These are phyloP conservation scores for Parapristionchus giblindavisi DNA, from an alignment of 2,888 invertebrate genomes.

Conservation along the genomic window DNA sequence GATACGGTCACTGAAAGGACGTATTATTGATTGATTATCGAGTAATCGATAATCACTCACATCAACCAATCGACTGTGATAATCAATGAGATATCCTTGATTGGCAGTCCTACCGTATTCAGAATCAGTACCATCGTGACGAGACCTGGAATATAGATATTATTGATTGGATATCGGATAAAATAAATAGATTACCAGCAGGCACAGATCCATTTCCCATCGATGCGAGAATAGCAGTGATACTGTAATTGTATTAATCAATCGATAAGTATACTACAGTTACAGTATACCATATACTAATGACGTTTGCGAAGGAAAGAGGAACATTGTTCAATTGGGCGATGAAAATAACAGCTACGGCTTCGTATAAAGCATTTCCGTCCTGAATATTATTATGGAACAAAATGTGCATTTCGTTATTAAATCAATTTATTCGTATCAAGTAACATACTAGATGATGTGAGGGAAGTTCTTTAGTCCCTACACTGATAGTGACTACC, in stretches of 20 bases:
- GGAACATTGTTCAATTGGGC: constrained; percentile 84
- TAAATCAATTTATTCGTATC: neutral
- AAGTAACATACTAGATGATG: too few species aligned
- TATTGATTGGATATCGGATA: too few species aligned
- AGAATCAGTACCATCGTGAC: constrained; percentile 70
- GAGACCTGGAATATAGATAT: constrained; percentile 46
- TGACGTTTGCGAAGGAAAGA: constrained; percentile 82
- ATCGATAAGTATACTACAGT: neutral
- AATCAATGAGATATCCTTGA: constrained; percentile 71
- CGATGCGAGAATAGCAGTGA: constrained; percentile 93
- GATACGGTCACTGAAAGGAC: constrained; percentile 72
- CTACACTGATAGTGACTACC: too few species aligned
- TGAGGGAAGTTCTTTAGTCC: too few species aligned
- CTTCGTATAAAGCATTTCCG: constrained; percentile 78
- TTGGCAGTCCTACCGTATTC: constrained; percentile 71
- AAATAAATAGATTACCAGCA: constrained; percentile 45
- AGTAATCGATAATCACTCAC: constrained; percentile 61
- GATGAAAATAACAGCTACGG: constrained; percentile 85
- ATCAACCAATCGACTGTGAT: constrained; percentile 72
- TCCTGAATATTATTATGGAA: constrained; percentile 38
- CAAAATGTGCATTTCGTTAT: too few species aligned
- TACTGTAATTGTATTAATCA: constrained; percentile 76
- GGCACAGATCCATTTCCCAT: constrained; percentile 93
- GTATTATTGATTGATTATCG: neutral
- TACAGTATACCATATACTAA: constrained; percentile 81